Evolutionary conservation across 2,888 invertebrate species (phyloP).

Genomic region (Tachystola acroxantha): DNA sequence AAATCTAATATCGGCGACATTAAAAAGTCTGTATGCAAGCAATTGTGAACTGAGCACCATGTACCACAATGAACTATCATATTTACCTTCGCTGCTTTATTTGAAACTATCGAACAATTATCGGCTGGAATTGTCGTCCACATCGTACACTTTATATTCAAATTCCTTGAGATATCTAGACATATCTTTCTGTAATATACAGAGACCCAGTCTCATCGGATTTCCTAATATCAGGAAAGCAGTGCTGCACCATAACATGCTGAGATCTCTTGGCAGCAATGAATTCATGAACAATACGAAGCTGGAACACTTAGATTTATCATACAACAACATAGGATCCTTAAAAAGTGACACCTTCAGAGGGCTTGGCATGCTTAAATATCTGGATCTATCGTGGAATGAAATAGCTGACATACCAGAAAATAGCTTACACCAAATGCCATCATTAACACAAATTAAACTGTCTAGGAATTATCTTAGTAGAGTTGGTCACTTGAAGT

Average conservation of each 20-base stretch:
- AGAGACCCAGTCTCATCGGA: slow-evolving; percentile 77
- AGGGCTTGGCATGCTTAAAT: slow-evolving; percentile 74
- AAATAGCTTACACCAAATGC: slow-evolving; percentile 78
- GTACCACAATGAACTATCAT: slow-evolving; percentile 71
- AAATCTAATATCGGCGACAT: slow-evolving; percentile 65
- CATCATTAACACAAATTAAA: slow-evolving; percentile 78
- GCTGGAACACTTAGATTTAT: slow-evolving; percentile 80
- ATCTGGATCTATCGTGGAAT: slow-evolving; percentile 84
- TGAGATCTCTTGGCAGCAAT: slow-evolving; percentile 75
- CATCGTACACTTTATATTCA: slow-evolving; percentile 58
- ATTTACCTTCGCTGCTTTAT: slow-evolving; percentile 77
- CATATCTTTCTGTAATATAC: slow-evolving; percentile 80
- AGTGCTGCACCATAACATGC: slow-evolving; percentile 80
- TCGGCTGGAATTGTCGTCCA: slow-evolving; percentile 65
- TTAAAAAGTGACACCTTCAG: slow-evolving; percentile 80
- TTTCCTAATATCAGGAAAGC: slow-evolving; percentile 79
- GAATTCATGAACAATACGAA: slow-evolving; percentile 80
- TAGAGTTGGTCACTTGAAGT: slow-evolving; percentile 75
- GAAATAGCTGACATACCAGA: slow-evolving; percentile 79
- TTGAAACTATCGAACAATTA: slow-evolving; percentile 81
- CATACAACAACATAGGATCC: slow-evolving; percentile 80
- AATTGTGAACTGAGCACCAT: slow-evolving; percentile 75
- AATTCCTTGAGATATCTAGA: slow-evolving; percentile 76
- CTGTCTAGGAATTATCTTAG: slow-evolving; percentile 82
- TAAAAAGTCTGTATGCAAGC: slow-evolving; percentile 77